phyloP scores from a whole-genome alignment of 2,113 vertebrate species.

The Fulmarus glacialis region DNA sequence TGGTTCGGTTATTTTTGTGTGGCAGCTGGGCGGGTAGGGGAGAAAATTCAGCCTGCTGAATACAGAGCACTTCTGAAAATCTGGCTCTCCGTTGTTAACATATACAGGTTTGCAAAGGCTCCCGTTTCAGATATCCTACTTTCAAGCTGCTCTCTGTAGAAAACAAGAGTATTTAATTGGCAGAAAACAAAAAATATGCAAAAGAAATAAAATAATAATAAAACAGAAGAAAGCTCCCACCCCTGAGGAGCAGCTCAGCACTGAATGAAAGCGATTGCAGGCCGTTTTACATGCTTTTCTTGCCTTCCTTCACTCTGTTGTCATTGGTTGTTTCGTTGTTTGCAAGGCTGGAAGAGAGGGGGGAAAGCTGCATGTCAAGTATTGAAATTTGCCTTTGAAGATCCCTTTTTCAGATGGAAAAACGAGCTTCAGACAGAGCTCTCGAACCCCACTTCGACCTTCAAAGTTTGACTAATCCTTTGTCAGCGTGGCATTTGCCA shows the following conservation, averaged over 20 bases:
- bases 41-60: neutral
- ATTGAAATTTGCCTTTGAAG: constrained; percentile 45
- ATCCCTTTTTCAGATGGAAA: constrained; percentile 43
- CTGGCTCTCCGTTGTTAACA: neutral
- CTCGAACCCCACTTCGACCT: neutral
- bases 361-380: constrained; percentile 4
- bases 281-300: constrained; percentile 32
- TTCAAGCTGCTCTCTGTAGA: neutral
- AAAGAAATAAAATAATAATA: neutral
- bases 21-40: neutral
- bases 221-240: neutral
- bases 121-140: neutral
- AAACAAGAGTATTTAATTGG: neutral
- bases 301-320: constrained; percentile 1
- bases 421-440: constrained; percentile 20
- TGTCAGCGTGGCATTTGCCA: constrained; percentile 40
- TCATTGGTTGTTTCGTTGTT: neutral
- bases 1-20: neutral
- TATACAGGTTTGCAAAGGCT: neutral
- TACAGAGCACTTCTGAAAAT: neutral
- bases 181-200: neutral
- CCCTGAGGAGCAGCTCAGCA: neutral
- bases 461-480: constrained; percentile 47
- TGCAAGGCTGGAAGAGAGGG: neutral
- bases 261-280: neutral